phyloP scores from a whole-genome alignment of 2,888 invertebrate genomes.

The Nymphalis polychloros region DNA sequence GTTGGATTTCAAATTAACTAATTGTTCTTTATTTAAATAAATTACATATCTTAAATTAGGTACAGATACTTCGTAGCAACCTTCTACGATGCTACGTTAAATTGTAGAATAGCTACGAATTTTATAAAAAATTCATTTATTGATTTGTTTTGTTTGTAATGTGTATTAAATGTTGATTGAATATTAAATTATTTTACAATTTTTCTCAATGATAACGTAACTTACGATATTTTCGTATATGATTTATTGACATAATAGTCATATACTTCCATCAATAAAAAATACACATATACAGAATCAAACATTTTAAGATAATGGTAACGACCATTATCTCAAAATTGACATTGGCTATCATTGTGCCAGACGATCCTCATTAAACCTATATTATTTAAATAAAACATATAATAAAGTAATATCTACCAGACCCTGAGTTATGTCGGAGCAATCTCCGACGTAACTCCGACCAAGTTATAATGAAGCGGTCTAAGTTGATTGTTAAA shows the following conservation, averaged over 20 bases:
- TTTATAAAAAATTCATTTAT: not conserved
- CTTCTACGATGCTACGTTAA: conserved; percentile 3
- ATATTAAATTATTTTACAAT: too few species aligned
- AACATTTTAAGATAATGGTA: too few species aligned
- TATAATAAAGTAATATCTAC: not conserved
- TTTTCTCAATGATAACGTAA: too few species aligned
- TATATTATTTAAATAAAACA: conserved; percentile 6
- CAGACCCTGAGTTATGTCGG: not conserved
- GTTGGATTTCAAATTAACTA: not conserved
- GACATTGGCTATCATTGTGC: too few species aligned
- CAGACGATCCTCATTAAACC: not conserved
- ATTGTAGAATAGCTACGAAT: not conserved
- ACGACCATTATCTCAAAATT: too few species aligned
- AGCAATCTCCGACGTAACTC: not conserved
- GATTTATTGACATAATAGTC: too few species aligned
- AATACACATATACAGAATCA: too few species aligned
- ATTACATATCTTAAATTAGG: too few species aligned
- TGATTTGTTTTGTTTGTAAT: not conserved
- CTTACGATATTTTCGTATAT: too few species aligned
- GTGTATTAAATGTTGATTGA: not conserved
- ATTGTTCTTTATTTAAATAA: not conserved
- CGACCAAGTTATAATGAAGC: conserved; percentile 63
- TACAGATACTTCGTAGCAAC: not conserved
- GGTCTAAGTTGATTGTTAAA: conserved; percentile 66
- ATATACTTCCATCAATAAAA: too few species aligned